Conservation (phyloP, 2,113 vertebrate species). For the Brachionichthys hirsutus region DNA sequence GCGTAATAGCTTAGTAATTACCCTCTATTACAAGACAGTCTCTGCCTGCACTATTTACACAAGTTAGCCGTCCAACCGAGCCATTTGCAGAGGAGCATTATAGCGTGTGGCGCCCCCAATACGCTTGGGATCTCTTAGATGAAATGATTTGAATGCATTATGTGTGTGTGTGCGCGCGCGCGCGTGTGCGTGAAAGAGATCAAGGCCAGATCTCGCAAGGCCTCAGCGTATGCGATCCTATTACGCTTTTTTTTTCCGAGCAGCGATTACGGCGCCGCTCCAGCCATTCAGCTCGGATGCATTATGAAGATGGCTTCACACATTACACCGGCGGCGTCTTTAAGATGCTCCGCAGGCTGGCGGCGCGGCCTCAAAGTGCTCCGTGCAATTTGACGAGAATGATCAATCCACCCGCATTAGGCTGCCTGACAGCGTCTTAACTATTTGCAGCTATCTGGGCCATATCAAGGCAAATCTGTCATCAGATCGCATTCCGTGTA, state of each 20-base stretch:
- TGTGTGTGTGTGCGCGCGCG: conserved; percentile 37
- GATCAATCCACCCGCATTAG: conserved; percentile 53
- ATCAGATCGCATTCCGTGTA: too few relatives aligned
- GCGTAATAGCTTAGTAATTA: conserved; percentile 87
- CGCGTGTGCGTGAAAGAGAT: conserved; percentile 43
- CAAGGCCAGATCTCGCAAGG: conserved; percentile 78
- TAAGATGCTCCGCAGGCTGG: conserved; percentile 49
- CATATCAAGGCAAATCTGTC: too few relatives aligned
- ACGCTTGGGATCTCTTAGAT: conserved; percentile 81
- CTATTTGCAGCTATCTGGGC: conserved; percentile 22
- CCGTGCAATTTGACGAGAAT: conserved; percentile 66
- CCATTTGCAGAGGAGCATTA: conserved; percentile 88
- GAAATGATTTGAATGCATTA: conserved; percentile 80
- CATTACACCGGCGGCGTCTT: conserved; percentile 50
- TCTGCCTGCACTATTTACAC: conserved; percentile 88
- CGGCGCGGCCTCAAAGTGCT: conserved; percentile 58
- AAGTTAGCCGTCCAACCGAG: conserved; percentile 85
- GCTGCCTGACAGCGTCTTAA: conserved; percentile 43
- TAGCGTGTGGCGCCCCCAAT: conserved; percentile 77
- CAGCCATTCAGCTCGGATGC: conserved; percentile 64
- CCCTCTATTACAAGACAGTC: conserved; percentile 82
- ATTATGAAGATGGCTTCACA: conserved; percentile 69
- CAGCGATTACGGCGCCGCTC: conserved; percentile 60
- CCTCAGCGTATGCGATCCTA: conserved; percentile 82
- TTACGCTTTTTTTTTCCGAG: conserved; percentile 80